Conservation (phyloP, 2,797 vertebrate species). For the Anableps anableps region DNA sequence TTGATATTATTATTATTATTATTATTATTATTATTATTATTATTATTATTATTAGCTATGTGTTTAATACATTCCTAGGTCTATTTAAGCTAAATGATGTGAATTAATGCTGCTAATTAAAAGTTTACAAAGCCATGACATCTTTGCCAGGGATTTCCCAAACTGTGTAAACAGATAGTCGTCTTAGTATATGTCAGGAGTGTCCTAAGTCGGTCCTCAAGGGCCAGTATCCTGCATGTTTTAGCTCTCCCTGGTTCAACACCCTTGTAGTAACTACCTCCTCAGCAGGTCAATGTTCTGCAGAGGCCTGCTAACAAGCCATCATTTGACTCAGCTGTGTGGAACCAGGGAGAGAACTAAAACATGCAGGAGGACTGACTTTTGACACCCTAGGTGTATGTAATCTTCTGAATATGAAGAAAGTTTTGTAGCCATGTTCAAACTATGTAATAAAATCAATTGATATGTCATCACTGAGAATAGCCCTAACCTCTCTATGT, state of each 20-base stretch:
- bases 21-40: no score
- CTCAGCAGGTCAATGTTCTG: no score
- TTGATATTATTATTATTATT: no score
- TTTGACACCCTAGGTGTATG: no score
- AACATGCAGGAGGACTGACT: no score
- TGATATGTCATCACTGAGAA: constrained; percentile 53
- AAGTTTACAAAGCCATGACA: not conserved
- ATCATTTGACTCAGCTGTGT: no score
- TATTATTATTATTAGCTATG: not conserved
- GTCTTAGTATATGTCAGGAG: not conserved
- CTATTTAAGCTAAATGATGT: not conserved
- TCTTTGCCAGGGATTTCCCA: not conserved
- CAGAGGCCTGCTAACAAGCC: no score
- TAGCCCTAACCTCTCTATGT: constrained; percentile 41
- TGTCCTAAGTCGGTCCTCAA: no score
- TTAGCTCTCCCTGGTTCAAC: no score
- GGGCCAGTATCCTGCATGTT: no score
- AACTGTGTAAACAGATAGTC: not conserved
- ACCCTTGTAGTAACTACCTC: no score
- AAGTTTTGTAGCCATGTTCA: constrained; percentile 7
- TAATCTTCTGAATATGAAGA: not conserved
- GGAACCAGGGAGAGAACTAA: no score
- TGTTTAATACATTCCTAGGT: not conserved
- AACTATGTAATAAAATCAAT: constrained; percentile 61
- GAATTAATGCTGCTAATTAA: not conserved